Evolutionary conservation across 2,797 vertebrate genomes (phyloP), one percentile per base, ranked within the genome.

Genomic region (Tinamus major): DNA sequence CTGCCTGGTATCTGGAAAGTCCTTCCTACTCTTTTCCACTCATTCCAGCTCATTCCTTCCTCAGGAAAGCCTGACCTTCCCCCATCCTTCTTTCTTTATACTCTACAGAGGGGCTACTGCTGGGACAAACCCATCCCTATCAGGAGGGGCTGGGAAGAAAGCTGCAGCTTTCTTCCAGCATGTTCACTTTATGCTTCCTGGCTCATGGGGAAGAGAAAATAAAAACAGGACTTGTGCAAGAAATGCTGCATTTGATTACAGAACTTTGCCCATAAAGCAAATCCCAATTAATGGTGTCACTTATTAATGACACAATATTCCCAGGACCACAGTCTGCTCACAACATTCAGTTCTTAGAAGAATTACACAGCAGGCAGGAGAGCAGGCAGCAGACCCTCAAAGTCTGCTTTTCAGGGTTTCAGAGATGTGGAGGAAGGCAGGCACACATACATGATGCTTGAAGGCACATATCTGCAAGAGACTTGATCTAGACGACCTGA

Each of bases 401-500:
- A 79, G n/a, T 5, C n/a, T 67, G 35, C 44, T 80, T 12, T 85
- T 1, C 0, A 81, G 18, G 44, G 58, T 86, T 56, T 27, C n/a
- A 26, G 77, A 58, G 55, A 7, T 8, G 6, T 35, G 3, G 37
- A 72, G 16, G 26, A 80, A 84, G 39, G 33, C 59, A 86, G 53
- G 83, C 62, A 51, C 14, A 7, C 0, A 58, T 7, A 48, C 27
- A 15, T 33, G 29, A 20, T 70, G 56, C 49, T 77, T 80, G 79
- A 44, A 46, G 72, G 56, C 16, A 2, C 1, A 1, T 27, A n/a
- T n/a, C 29, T 53, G 10, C 8, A 51, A 55, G 0, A 58, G 31
- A 13, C 5, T 41, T 13, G 23, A 37, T 23, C 14, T 13, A 9
- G 10, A 17, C 17, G 42, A 44, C 42, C 17, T 18, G 39, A 41